Conservation (phyloP, 2,797 vertebrate genomes). For the Schizopygopsis pylzovi region DNA sequence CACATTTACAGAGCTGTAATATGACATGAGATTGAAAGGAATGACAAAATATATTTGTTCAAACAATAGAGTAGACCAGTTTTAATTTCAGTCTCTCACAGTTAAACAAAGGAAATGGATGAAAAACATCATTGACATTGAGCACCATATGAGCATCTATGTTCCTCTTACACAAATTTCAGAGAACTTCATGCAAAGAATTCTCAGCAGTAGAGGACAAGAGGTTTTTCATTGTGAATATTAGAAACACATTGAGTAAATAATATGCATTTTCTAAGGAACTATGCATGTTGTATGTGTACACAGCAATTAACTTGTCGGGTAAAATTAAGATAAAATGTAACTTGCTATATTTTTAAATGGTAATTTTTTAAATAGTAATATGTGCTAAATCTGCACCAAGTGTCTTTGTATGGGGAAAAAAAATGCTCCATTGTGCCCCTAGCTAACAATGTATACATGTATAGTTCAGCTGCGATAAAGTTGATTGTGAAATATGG, state of each 20-base stretch:
- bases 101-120: slow-evolving; percentile 50
- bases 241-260: slow-evolving; percentile 2
- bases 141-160: slow-evolving; percentile 64
- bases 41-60: slow-evolving; percentile 61
- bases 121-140: slow-evolving; percentile 58
- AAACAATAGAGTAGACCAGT: slow-evolving; percentile 61
- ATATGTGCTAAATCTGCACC: neutral
- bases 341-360: neutral
- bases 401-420: neutral
- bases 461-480: slow-evolving; percentile 25
- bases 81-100: slow-evolving; percentile 60
- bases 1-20: slow-evolving; percentile 55
- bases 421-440: neutral
- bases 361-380: neutral
- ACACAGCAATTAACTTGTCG: slow-evolving; percentile 10
- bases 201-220: slow-evolving; percentile 25
- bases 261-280: slow-evolving; percentile 17
- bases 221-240: slow-evolving; percentile 23
- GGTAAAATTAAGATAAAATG: neutral
- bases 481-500: neutral
- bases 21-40: slow-evolving; percentile 62
- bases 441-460: slow-evolving; percentile 1
- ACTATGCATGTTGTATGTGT: slow-evolving; percentile 7
- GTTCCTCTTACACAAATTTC: slow-evolving; percentile 63
- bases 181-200: slow-evolving; percentile 39